Conservation (phyloP, 2,113 vertebrate genomes). For the Mirza zaza region DNA sequence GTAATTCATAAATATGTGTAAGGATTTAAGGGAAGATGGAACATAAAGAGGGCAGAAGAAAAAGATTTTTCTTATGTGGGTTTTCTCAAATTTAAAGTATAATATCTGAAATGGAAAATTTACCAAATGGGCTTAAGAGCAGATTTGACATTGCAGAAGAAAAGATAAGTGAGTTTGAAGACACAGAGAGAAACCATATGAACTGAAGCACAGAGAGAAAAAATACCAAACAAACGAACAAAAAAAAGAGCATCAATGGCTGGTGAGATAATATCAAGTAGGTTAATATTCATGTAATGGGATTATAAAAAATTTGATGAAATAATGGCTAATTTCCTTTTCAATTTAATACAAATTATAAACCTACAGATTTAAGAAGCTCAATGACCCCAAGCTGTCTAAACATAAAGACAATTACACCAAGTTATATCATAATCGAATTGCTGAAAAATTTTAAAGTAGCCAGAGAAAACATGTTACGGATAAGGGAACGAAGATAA, state of each 20-base stretch:
- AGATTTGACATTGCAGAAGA: neutral
- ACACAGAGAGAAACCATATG: neutral
- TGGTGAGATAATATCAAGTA: neutral
- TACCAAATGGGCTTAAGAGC: neutral
- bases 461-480: neutral
- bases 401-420: neutral
- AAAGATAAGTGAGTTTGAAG: constrained; percentile 12
- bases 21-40: neutral
- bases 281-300: neutral
- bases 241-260: neutral
- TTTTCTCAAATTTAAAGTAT: constrained; percentile 4
- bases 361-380: neutral
- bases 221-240: neutral
- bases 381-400: neutral
- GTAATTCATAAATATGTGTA: neutral
- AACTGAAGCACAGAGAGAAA: neutral
- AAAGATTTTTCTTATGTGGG: neutral
- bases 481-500: neutral
- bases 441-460: neutral
- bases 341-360: neutral
- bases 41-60: neutral
- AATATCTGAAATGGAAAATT: neutral
- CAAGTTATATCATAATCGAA: neutral
- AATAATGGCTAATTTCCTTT: neutral
- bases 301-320: constrained; percentile 1